Percentiles rank a stretch among this genome's conserved stretches.
phyloP scores from a whole-genome alignment of 2,888 invertebrate species.

The Leptinotarsa juncta region DNA sequence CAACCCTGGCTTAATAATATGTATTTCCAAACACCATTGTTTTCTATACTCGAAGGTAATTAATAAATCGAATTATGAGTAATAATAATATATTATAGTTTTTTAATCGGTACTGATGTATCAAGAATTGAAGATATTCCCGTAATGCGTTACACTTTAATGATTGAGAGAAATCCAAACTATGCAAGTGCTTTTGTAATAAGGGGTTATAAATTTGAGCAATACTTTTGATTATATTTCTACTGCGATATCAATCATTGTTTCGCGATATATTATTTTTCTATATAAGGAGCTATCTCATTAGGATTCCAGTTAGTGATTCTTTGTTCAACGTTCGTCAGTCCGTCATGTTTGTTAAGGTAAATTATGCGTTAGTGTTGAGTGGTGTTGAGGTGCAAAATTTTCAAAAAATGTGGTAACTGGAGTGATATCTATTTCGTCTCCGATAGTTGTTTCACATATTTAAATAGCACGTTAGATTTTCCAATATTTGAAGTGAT shows the following conservation, averaged over 20 bases:
- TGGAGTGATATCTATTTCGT: too few species aligned
- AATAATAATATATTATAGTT: conserved; percentile 9
- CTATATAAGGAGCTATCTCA: background rate
- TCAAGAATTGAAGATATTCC: conserved; percentile 15
- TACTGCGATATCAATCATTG: conserved; percentile 9
- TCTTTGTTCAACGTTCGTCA: background rate
- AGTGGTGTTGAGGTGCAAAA: too few species aligned
- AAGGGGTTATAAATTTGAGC: background rate
- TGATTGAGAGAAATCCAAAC: conserved; percentile 16
- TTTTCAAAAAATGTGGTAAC: too few species aligned
- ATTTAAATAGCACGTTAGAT: too few species aligned
- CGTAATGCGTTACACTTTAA: background rate
- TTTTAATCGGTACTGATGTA: background rate
- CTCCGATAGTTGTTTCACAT: too few species aligned
- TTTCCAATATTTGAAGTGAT: too few species aligned
- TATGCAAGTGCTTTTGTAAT: conserved; percentile 15
- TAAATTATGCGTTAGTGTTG: background rate
- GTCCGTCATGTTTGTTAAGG: background rate
- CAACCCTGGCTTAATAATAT: background rate
- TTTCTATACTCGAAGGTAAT: background rate
- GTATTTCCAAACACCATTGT: conserved; percentile 9
- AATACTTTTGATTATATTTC: conserved; percentile 3
- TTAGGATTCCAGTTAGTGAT: conserved; percentile 4
- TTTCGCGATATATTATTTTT: background rate
- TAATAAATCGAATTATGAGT: conserved; percentile 2